Percentiles rank a stretch among this genome's conserved stretches.
phyloP scores from a whole-genome alignment of 2,888 invertebrate genomes.

The Rhaphigaster nebulosa region DNA sequence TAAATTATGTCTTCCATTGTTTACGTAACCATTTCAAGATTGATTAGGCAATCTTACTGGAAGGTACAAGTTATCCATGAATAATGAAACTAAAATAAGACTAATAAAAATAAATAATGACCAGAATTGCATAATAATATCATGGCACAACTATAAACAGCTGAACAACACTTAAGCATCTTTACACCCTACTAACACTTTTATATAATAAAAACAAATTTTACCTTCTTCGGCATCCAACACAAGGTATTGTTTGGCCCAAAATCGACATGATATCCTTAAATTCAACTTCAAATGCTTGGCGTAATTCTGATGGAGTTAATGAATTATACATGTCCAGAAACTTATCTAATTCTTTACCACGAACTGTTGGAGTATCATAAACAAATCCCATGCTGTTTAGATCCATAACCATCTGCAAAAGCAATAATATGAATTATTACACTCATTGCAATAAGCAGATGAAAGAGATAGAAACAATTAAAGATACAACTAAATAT shows the following conservation, averaged over 20 bases:
- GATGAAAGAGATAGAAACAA: background rate
- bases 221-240: constrained; percentile 92
- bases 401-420: constrained; percentile 93
- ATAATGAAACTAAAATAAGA: background rate
- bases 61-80: background rate
- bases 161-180: background rate
- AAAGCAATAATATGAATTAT: constrained; percentile 66
- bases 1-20: background rate
- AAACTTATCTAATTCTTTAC: constrained; percentile 89
- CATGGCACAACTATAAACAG: background rate
- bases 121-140: background rate
- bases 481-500: background rate
- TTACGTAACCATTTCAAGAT: background rate
- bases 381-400: constrained; percentile 87
- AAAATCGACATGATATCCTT: constrained; percentile 87
- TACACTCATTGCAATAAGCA: background rate
- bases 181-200: background rate
- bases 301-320: constrained; percentile 81
- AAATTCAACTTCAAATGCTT: constrained; percentile 86
- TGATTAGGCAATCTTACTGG: background rate
- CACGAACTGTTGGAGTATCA: constrained; percentile 84
- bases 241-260: constrained; percentile 93
- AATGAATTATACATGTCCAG: constrained; percentile 84
- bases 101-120: background rate
- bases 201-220: constrained; percentile 49